Evolutionary conservation across 2,888 invertebrate genomes (phyloP), one percentile per base, ranked within the genome.

Genomic region (Caenorhabditis wallacei): DNA sequence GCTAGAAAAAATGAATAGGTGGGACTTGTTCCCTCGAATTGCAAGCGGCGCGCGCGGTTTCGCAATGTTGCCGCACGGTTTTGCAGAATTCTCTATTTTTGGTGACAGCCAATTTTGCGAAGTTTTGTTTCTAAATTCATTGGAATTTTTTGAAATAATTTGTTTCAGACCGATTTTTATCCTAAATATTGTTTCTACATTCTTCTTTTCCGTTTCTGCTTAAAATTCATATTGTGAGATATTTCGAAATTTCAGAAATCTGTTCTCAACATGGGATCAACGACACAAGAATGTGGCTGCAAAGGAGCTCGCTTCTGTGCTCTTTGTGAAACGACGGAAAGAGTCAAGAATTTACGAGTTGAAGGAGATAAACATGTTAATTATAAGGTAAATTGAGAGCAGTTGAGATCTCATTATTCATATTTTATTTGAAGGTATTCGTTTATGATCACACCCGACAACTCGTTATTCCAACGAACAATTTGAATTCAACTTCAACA

Each of bases 241-340:
- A 53, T 54, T 54, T 16, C 53, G 57, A 46, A 66, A 57, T 75
- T 75, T 18, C 57, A 68, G 59, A 76, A 20, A 35, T 0, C 11
- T 18, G 2, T 13, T 61, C 63, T 66, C 68, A 61, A 69, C 20
- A 79, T 79, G 79, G 70, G 63, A 8, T 63, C 70, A 22, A 20
- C 54, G 11, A 24, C 10, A 53, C 80, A 68, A 70, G 70, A 57
- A n/a, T 98, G 97, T 93, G 97, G 96, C 51, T 98, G 97, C 92
- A 97, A 97, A 94, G 96, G 97, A 2, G 95, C 95, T 86, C 94
- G 97, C 88, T 96, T 96, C 1, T 98, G 97, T 92, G 94, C 96
- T 24, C 93, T 95, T 79, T 98, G 97, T 92, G 96, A 97, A 93
- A 93, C 94, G 54, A 94, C 95, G 94, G 85, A 90, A 87, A 10